Conservation (phyloP, 2,888 invertebrate species). For the Emmelina monodactyla region DNA sequence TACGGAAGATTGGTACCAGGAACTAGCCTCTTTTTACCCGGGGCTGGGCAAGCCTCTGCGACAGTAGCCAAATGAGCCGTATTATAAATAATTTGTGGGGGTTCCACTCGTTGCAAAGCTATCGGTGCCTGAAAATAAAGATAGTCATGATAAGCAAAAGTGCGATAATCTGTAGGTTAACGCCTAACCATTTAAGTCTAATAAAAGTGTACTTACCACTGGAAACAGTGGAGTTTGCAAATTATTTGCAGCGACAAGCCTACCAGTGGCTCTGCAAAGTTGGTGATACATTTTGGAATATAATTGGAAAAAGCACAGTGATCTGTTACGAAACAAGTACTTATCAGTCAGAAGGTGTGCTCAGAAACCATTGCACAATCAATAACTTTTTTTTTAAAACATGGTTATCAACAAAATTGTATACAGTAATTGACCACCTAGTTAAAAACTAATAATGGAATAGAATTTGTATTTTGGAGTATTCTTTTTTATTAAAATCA, state of each 20-base stretch:
- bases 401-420: no score
- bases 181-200: no score
- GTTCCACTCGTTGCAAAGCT: conserved; percentile 52
- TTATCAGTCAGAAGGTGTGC: conserved; percentile 21
- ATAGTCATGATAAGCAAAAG: no score
- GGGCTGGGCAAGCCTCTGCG: conserved; percentile 34
- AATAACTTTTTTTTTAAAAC: no score
- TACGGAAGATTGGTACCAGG: conserved; percentile 54
- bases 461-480: no score
- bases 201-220: conserved; percentile 48
- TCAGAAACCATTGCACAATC: conserved; percentile 20
- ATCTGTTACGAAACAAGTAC: conserved; percentile 58
- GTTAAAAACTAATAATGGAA: no score
- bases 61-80: conserved; percentile 48
- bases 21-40: conserved; percentile 32
- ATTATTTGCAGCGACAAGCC: conserved; percentile 42
- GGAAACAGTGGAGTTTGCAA: conserved; percentile 54
- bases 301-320: no score
- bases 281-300: conserved; percentile 61
- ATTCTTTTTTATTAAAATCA: no score
- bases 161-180: no score
- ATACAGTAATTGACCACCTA: no score
- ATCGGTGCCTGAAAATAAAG: conserved; percentile 56
- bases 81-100: conserved; percentile 42
- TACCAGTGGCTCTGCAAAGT: conserved; percentile 47